Base-by-base conservation (phyloP, 2,888 invertebrate genomes). In the Oligia fasciuncula region DNA sequence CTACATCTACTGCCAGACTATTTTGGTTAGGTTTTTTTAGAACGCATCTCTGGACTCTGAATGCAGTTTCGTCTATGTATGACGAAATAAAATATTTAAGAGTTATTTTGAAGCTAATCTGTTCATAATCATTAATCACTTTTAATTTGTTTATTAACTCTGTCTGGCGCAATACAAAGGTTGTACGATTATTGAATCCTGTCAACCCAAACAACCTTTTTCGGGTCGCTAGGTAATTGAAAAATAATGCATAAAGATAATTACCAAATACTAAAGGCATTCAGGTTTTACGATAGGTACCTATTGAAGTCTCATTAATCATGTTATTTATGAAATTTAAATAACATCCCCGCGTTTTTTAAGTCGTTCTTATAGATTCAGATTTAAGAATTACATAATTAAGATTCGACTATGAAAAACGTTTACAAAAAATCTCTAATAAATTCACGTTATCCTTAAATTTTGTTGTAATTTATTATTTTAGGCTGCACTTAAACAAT, bases 1-100 rank as follows among this genome's bases (percentile, higher is more conserved):
- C 94, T 93, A 93, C 89, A 91, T 91, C 88, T 84, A 88, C 85
- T 91, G 91, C 89, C 90, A 91, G 85, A 90, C 85, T 89, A 89
- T 89, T 89, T 88, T 90, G 86, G 89, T 84, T 81, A 84, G 54
- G 70, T 86, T 90, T 88, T 89, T 89, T 86, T 87, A 78, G 84
- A 84, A 86, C 88, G 86, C 87, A 90, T 88, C 80, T 79, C 73
- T 77, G 75, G 43, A 79, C 79, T 80, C 68, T 69, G 73, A 13
- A 80, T 87, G 87, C 86, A 84, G 79, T 85, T 83, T 71, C 74
- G 62, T 74, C 73, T 83, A 75, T 35, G 69, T 43, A 72, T 85
- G 79, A 79, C n/a, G 89, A 81, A 89, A 86, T 83, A 67, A 65
- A n/a, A 73, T 71, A 51, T 14, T 51, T 46, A 6, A 40, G n/a